Conservation (phyloP, 2,888 invertebrate species). For the Glomeris marginata region DNA sequence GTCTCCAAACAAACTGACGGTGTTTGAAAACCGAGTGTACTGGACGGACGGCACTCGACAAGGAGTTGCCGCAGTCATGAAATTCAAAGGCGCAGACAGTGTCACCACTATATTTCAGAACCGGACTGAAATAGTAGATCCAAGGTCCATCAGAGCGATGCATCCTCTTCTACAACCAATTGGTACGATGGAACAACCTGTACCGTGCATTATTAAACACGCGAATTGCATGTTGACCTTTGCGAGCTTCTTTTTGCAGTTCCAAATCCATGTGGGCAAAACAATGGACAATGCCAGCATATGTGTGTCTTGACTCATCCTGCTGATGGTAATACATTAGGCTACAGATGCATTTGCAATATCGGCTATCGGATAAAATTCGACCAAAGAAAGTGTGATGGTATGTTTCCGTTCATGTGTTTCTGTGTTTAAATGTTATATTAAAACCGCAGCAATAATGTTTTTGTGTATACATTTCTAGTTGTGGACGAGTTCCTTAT, state of each 20-base stretch:
- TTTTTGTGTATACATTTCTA: slow-evolving; percentile 19
- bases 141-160: slow-evolving; percentile 66
- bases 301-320: slow-evolving; percentile 71
- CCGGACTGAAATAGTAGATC: slow-evolving; percentile 56
- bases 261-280: slow-evolving; percentile 65
- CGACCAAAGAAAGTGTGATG: slow-evolving; percentile 62
- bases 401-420: slow-evolving; percentile 25
- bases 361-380: slow-evolving; percentile 63
- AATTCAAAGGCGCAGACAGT: slow-evolving; percentile 61
- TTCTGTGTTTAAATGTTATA: slow-evolving; percentile 4
- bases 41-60: slow-evolving; percentile 88
- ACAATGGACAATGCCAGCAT: slow-evolving; percentile 80
- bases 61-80: slow-evolving; percentile 72
- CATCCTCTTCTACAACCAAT: slow-evolving; percentile 61
- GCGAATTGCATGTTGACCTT: too few relatives aligned
- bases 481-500: slow-evolving; percentile 75
- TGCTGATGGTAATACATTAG: slow-evolving; percentile 48
- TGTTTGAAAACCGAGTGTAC: slow-evolving; percentile 73
- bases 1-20: slow-evolving; percentile 61
- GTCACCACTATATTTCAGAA: slow-evolving; percentile 66
- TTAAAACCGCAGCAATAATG: slow-evolving; percentile 3
- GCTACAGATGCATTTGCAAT: slow-evolving; percentile 80
- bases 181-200: slow-evolving; percentile 36
- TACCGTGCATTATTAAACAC: slow-evolving; percentile 3
- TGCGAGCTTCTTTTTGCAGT: slow-evolving; percentile 24